phyloP scores from a whole-genome alignment of 2,113 vertebrate genomes.

The Hemibagrus wyckioides region DNA sequence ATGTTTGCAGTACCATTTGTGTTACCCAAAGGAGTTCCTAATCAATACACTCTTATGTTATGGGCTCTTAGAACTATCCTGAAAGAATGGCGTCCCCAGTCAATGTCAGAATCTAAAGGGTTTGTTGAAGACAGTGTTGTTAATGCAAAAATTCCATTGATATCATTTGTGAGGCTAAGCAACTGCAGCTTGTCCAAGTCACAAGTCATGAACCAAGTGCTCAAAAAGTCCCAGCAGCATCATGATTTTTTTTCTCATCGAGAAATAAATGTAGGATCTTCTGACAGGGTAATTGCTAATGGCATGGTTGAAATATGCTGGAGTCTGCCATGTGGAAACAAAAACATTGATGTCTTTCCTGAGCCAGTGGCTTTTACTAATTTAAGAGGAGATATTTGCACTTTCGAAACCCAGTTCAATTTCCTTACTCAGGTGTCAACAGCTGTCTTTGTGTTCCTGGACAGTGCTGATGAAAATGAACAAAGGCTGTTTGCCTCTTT shows the following conservation, averaged over 20 bases:
- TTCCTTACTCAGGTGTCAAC: slow-evolving; percentile 73
- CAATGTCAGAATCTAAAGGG: slow-evolving; percentile 37
- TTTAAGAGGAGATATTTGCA: slow-evolving; percentile 66
- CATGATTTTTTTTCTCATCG: slow-evolving; percentile 68
- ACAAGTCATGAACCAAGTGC: slow-evolving; percentile 67
- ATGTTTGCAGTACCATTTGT: slow-evolving; percentile 75
- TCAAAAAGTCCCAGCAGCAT: slow-evolving; percentile 64
- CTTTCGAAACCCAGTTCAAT: slow-evolving; percentile 60
- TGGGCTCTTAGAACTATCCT: slow-evolving; percentile 69
- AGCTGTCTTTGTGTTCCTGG: slow-evolving; percentile 71
- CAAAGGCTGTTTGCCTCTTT: slow-evolving; percentile 57
- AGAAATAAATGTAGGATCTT: slow-evolving; percentile 54
- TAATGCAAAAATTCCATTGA: slow-evolving; percentile 52
- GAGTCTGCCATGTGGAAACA: slow-evolving; percentile 66
- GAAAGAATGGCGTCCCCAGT: slow-evolving; percentile 55
- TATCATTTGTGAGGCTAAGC: slow-evolving; percentile 75
- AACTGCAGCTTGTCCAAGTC: slow-evolving; percentile 74
- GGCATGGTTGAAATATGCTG: slow-evolving; percentile 75
- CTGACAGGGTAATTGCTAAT: slow-evolving; percentile 62
- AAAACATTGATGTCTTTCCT: slow-evolving; percentile 55
- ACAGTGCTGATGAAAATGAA: slow-evolving; percentile 59
- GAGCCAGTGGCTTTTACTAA: slow-evolving; percentile 66
- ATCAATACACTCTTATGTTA: slow-evolving; percentile 68
- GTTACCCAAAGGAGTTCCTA: slow-evolving; percentile 61
- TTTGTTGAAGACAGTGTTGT: slow-evolving; percentile 62